Conservation (phyloP, 2,888 invertebrate genomes). For the Byasa hedistus region DNA sequence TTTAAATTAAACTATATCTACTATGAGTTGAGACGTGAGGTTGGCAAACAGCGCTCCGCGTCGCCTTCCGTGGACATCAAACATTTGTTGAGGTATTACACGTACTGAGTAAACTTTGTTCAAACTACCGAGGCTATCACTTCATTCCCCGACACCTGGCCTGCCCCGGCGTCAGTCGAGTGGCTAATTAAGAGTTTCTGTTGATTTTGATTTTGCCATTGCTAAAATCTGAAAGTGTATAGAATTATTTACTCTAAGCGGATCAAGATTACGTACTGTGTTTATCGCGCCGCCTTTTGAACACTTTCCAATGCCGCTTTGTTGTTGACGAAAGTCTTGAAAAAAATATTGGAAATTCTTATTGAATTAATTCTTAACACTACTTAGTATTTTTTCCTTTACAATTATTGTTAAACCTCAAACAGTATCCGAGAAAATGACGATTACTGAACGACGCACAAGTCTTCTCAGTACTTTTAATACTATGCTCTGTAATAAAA, state of each 20-base stretch:
- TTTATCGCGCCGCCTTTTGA: not conserved
- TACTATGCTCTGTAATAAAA: not conserved
- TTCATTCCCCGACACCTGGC: not conserved
- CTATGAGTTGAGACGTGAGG: not conserved
- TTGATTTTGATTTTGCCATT: not conserved
- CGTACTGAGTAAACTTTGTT: not conserved
- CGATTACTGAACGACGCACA: no score
- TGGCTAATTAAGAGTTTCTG: not conserved
- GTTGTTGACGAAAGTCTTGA: no score
- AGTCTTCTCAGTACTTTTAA: no score
- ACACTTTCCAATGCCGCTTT: not conserved
- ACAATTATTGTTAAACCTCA: no score
- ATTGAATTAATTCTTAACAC: no score
- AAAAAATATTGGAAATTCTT: no score
- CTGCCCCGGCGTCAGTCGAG: not conserved
- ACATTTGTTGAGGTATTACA: not conserved
- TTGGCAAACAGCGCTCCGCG: not conserved
- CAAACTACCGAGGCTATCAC: not conserved
- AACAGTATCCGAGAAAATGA: no score
- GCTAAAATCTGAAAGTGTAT: not conserved
- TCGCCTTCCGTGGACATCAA: not conserved
- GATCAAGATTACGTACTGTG: not conserved
- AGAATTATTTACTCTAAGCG: not conserved
- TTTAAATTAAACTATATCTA: constrained; percentile 14
- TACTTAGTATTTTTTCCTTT: no score